Base-by-base conservation (phyloP, 2,113 vertebrate species). In the Vulpes ferrilata region DNA sequence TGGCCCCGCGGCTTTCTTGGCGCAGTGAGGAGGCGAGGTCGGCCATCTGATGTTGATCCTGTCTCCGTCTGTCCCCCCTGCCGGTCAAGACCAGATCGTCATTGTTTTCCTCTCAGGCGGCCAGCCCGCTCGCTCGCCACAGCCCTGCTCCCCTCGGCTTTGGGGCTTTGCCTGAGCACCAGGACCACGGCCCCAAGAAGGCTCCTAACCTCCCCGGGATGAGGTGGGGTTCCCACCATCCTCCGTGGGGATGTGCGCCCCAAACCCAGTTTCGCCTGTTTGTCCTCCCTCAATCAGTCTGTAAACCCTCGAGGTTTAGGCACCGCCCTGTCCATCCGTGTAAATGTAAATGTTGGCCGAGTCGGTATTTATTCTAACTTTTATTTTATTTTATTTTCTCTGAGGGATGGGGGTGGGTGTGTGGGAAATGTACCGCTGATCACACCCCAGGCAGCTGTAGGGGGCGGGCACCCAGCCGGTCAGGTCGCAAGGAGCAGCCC, bases 331-430 rank as follows among this genome's bases (percentile, higher is more conserved):
- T 97, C 93, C 91, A 51, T 96, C 92, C 6, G 6, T 17, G 5
- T 98, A 88, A 98, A 93, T 98, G 90, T 98, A 97, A 97, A 94
- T 60, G 92, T 97, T 97, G 94, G 97, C 95, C 65, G 51, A 96
- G 97, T 97, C 30, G 6, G 71, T 98, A 96, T 98, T 90, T 88
- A 98, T 98, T 98, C 97, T 96, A 74, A 95, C 97, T 97, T 97
- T 95, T 97, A 97, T 98, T 97, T 95, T 98, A 97, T 98, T 97
- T 97, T 94, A 83, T 89, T 86, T 95, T 88, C 67, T 95, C 87
- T 22, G 88, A 85, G 90, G 92, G 97, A n/a, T 43, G 48, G 87
- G 92, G 67, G 87, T 43, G 71, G 65, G 22, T n/a, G 32, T 65
- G 51, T 88, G 96, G 88, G 90, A 67, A 95, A 74, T 32, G 62